Conservation (phyloP, 53 echinoderm and acorn worm genomes). For the Stichopus horrens region DNA sequence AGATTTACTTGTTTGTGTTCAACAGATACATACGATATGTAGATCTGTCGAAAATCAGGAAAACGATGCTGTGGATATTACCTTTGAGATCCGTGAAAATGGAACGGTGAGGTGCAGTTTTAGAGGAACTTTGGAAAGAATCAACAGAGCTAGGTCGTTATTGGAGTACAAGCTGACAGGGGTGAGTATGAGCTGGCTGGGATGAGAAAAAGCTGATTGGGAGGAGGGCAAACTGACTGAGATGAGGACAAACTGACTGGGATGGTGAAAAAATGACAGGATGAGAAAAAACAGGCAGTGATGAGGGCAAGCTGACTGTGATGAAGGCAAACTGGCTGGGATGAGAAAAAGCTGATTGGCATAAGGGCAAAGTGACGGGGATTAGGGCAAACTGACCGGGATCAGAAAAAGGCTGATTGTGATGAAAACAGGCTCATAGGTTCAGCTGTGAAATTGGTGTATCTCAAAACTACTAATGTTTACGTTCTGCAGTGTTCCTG, state of each 20-base stretch:
- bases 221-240: too few relatives aligned
- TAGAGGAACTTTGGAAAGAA: slow-evolving; percentile 50
- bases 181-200: slow-evolving; percentile 37
- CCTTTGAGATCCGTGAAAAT: slow-evolving; percentile 59
- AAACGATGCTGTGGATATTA: slow-evolving; percentile 42
- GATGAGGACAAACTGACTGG: neutral
- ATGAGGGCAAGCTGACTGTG: too few relatives aligned
- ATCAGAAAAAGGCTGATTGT: too few relatives aligned
- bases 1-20: neutral
- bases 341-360: too few relatives aligned
- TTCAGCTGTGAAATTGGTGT: too few relatives aligned
- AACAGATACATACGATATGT: slow-evolving; percentile 57
- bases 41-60: slow-evolving; percentile 52
- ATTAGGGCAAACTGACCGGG: too few relatives aligned
- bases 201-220: neutral
- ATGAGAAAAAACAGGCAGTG: neutral
- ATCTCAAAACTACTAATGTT: too few relatives aligned
- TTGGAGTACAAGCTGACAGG: slow-evolving; percentile 55
- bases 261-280: neutral
- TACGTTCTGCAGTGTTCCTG: too few relatives aligned
- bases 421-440: too few relatives aligned
- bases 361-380: too few relatives aligned
- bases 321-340: too few relatives aligned
- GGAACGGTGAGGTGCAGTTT: slow-evolving; percentile 66
- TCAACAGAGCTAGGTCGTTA: slow-evolving; percentile 33